Evolutionary conservation across 2,888 invertebrate genomes (phyloP).

Genomic region (Acanthosepion esculentum): DNA sequence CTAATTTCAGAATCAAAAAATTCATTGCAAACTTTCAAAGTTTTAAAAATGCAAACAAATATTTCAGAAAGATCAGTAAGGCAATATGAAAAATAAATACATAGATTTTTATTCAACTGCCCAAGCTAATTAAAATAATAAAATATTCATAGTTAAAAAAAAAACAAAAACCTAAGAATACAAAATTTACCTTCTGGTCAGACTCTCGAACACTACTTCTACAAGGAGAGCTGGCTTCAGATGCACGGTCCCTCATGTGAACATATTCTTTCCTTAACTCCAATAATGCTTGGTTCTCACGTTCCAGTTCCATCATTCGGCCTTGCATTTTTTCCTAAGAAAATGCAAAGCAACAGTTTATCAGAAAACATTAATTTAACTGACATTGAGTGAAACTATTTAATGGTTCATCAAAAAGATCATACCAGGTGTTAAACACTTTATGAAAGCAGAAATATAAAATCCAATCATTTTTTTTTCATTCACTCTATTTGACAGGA

Average conservation of each 20-base stretch:
- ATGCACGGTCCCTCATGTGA: slow-evolving; percentile 45
- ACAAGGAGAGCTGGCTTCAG: slow-evolving; percentile 45
- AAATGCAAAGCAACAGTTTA: background rate
- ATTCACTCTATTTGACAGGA: background rate
- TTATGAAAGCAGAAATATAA: background rate
- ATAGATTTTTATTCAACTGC: too few relatives aligned
- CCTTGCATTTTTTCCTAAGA: slow-evolving; percentile 39
- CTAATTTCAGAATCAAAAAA: too few relatives aligned
- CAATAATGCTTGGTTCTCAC: slow-evolving; percentile 44
- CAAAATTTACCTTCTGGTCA: slow-evolving; percentile 35
- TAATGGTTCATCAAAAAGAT: background rate
- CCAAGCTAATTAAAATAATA: background rate
- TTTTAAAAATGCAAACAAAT: too few relatives aligned
- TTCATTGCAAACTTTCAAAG: too few relatives aligned
- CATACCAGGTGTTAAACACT: background rate
- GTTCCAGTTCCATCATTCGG: slow-evolving; percentile 44
- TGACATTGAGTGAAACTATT: background rate
- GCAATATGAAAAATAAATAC: too few relatives aligned
- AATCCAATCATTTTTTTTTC: too few relatives aligned
- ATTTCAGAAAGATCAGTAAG: too few relatives aligned
- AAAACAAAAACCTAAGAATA: too few relatives aligned
- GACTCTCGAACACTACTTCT: slow-evolving; percentile 40
- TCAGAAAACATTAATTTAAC: background rate
- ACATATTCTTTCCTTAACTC: slow-evolving; percentile 45
- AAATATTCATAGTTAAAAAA: too few relatives aligned